Percentiles rank a stretch among this genome's conserved stretches.
Conservation (phyloP, 2,888 invertebrate species). For the Mythimna pallens region DNA sequence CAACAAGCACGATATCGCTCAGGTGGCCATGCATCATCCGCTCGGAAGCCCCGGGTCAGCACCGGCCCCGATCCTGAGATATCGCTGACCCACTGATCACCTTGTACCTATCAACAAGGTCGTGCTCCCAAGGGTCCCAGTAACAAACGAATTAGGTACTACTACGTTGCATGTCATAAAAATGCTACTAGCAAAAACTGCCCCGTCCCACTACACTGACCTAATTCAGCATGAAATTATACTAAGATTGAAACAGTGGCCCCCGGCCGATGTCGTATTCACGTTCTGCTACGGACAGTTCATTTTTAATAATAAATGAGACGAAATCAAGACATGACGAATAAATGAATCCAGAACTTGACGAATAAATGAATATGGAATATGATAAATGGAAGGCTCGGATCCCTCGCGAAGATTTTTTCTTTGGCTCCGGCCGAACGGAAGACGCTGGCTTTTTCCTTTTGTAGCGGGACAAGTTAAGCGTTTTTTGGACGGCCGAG, state of each 20-base stretch:
- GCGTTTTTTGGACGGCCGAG: slow-evolving; percentile 88
- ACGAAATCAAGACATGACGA: slow-evolving; percentile 91
- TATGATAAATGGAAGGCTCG: slow-evolving; percentile 90
- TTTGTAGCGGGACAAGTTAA: slow-evolving; percentile 90
- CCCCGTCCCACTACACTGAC: slow-evolving; percentile 69
- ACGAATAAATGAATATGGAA: slow-evolving; percentile 91
- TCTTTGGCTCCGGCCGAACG: slow-evolving; percentile 90
- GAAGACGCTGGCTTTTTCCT: slow-evolving; percentile 90
- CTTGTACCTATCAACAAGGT: slow-evolving; percentile 60
- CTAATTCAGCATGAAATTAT: slow-evolving; percentile 89
- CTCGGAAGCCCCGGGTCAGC: slow-evolving; percentile 75
- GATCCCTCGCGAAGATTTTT: slow-evolving; percentile 90
- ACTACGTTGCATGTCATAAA: slow-evolving; percentile 28
- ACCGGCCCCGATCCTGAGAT: slow-evolving; percentile 75
- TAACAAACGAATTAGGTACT: slow-evolving; percentile 27
- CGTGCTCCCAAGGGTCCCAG: slow-evolving; percentile 45
- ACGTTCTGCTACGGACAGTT: slow-evolving; percentile 89
- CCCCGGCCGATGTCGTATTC: slow-evolving; percentile 84
- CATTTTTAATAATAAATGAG: slow-evolving; percentile 92
- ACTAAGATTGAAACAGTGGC: slow-evolving; percentile 89
- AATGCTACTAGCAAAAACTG: slow-evolving; percentile 65
- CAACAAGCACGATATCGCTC: slow-evolving; percentile 70
- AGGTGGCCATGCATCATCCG: slow-evolving; percentile 80
- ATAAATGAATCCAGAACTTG: slow-evolving; percentile 91
- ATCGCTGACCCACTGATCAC: slow-evolving; percentile 77